phyloP scores from a whole-genome alignment of 2,888 invertebrate genomes.

The Gryllus longicercus region DNA sequence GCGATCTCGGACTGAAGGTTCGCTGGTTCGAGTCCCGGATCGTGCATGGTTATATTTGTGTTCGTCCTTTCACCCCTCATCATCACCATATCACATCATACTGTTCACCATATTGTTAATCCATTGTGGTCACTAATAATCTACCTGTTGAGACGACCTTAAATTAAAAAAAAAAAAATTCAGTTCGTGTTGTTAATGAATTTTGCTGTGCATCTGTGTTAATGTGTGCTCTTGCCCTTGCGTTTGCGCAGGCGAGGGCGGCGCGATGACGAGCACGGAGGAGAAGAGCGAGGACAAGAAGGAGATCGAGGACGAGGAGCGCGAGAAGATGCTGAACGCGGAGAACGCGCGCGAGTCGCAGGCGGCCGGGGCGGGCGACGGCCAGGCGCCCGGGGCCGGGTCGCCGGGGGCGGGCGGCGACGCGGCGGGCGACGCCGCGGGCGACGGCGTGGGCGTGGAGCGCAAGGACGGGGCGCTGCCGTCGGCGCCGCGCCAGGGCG shows the following conservation, averaged over 20 bases:
- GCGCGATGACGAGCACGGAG: conserved; percentile 28
- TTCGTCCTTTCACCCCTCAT: too few relatives aligned
- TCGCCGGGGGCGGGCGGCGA: conserved; percentile 39
- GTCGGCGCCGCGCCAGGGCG: conserved; percentile 49
- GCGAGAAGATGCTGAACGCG: conserved; percentile 59
- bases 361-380: conserved; percentile 34
- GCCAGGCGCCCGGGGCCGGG: conserved; percentile 12
- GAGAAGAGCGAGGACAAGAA: conserved; percentile 60
- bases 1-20: too few relatives aligned
- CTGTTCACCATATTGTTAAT: too few relatives aligned
- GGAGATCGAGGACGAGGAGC: conserved; percentile 63
- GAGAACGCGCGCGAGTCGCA: conserved; percentile 52
- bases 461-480: conserved; percentile 27
- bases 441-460: conserved; percentile 21
- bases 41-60: too few relatives aligned
- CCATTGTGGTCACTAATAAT: too few relatives aligned
- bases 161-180: too few relatives aligned
- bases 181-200: too few relatives aligned
- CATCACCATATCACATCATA: too few relatives aligned
- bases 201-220: too few relatives aligned
- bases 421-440: conserved; percentile 34
- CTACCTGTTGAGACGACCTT: too few relatives aligned
- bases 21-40: too few relatives aligned
- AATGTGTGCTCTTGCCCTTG: too few relatives aligned
- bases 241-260: not conserved